These are phyloP conservation scores for Hirtodrosophila histrioides DNA, from an alignment of 2,888 invertebrate genomes.

Conservation along the genomic window DNA sequence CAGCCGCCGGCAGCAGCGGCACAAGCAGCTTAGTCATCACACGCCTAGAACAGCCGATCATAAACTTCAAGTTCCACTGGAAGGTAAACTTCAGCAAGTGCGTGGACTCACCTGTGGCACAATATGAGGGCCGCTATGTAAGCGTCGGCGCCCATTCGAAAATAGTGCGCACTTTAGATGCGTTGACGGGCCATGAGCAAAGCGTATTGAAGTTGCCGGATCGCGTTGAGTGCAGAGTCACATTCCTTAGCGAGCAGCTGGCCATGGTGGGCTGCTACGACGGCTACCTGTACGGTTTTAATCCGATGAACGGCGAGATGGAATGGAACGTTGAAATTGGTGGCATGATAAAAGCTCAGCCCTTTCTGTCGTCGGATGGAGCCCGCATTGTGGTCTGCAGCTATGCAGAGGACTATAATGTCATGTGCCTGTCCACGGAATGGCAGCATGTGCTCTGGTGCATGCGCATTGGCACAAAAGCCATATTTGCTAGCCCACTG, in stretches of 20 bases:
- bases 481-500: constrained; percentile 85
- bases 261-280: constrained; percentile 92
- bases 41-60: constrained; percentile 39
- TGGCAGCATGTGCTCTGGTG: constrained; percentile 67
- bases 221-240: constrained; percentile 89
- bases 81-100: constrained; percentile 87
- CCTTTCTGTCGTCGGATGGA: constrained; percentile 87
- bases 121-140: constrained; percentile 83
- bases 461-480: constrained; percentile 83
- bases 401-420: constrained; percentile 84
- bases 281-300: constrained; percentile 89
- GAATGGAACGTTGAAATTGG: constrained; percentile 86
- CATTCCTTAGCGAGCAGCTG: constrained; percentile 83
- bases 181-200: constrained; percentile 85
- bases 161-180: constrained; percentile 87
- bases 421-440: constrained; percentile 73
- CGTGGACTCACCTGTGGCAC: constrained; percentile 91
- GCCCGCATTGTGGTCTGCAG: constrained; percentile 86
- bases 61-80: constrained; percentile 65
- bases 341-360: constrained; percentile 83
- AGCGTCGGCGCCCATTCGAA: constrained; percentile 91
- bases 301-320: constrained; percentile 85
- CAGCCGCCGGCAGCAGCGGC: neutral
- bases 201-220: constrained; percentile 86
- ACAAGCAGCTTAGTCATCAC: constrained; percentile 45